Percentiles rank a stretch among this genome's conserved stretches.
These are phyloP conservation scores for Synanthedon formicaeformis DNA, from an alignment of 2,888 invertebrate genomes.

Conservation along the genomic window DNA sequence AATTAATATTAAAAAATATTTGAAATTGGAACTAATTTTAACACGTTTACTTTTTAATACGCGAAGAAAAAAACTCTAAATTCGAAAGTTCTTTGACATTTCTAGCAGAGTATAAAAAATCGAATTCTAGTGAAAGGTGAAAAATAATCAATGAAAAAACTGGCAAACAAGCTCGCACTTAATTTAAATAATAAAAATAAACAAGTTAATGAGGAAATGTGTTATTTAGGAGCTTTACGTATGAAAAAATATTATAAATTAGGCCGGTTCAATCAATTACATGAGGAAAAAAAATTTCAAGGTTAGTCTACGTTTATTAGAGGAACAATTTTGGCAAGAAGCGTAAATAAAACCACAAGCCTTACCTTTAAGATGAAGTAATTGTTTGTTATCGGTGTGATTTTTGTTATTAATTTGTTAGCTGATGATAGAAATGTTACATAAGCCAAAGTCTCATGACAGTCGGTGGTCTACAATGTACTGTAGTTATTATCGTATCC, in stretches of 20 bases:
- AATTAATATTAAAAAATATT: too few relatives aligned
- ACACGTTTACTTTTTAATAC: too few relatives aligned
- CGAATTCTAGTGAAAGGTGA: not conserved
- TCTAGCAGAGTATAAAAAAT: not conserved
- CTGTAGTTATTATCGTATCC: slow-evolving; percentile 23
- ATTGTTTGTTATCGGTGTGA: slow-evolving; percentile 43
- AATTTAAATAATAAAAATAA: not conserved
- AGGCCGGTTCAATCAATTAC: slow-evolving; percentile 6
- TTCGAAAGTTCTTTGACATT: not conserved
- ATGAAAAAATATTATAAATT: not conserved
- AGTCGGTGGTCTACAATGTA: slow-evolving; percentile 27
- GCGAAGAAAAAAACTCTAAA: not conserved
- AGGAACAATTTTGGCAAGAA: not conserved
- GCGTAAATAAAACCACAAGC: slow-evolving; percentile 20
- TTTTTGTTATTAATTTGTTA: slow-evolving; percentile 37
- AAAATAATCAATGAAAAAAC: not conserved
- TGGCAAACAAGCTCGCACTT: not conserved
- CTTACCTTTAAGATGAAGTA: slow-evolving; percentile 55
- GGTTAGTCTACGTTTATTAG: slow-evolving; percentile 27
- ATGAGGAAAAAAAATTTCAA: slow-evolving; percentile 21
- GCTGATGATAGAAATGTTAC: slow-evolving; percentile 49
- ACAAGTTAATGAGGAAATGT: not conserved
- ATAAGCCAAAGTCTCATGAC: slow-evolving; percentile 62
- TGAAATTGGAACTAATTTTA: too few relatives aligned
- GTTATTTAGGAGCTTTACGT: not conserved